A percentile compares a stretch with the other conserved stretches of the same genome.
phyloP scores from a whole-genome alignment of 2,888 invertebrate genomes.

The Toxonevra muliebris region DNA sequence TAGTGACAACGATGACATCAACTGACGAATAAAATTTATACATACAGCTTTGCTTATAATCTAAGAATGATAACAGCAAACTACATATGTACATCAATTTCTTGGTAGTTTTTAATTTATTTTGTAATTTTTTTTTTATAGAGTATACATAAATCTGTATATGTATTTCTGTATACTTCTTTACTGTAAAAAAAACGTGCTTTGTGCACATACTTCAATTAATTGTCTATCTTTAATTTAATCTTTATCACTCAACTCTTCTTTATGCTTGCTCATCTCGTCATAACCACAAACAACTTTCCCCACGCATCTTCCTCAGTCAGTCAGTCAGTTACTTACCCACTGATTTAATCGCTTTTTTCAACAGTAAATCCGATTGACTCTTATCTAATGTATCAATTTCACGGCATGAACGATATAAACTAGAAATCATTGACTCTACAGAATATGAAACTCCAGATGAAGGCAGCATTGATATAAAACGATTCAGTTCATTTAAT shows the following conservation, averaged over 20 bases:
- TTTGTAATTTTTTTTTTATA: too few species aligned
- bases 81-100: too few species aligned
- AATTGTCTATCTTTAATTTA: too few species aligned
- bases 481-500: conserved; percentile 59
- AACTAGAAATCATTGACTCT: conserved; percentile 60
- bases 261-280: not conserved
- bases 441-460: conserved; percentile 56
- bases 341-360: conserved; percentile 59
- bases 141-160: too few species aligned
- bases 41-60: conserved; percentile 10
- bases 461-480: conserved; percentile 61
- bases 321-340: conserved; percentile 52
- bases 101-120: too few species aligned
- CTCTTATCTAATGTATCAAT: conserved; percentile 61
- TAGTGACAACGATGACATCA: too few species aligned
- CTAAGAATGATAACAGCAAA: too few species aligned
- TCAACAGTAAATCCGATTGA: conserved; percentile 58
- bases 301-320: not conserved
- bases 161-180: too few species aligned
- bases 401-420: conserved; percentile 61
- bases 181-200: too few species aligned
- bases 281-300: not conserved
- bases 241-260: not conserved
- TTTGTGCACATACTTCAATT: too few species aligned
- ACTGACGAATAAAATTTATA: too few species aligned